phyloP scores from a whole-genome alignment of 2,113 vertebrate species.

The Strix aluco region DNA sequence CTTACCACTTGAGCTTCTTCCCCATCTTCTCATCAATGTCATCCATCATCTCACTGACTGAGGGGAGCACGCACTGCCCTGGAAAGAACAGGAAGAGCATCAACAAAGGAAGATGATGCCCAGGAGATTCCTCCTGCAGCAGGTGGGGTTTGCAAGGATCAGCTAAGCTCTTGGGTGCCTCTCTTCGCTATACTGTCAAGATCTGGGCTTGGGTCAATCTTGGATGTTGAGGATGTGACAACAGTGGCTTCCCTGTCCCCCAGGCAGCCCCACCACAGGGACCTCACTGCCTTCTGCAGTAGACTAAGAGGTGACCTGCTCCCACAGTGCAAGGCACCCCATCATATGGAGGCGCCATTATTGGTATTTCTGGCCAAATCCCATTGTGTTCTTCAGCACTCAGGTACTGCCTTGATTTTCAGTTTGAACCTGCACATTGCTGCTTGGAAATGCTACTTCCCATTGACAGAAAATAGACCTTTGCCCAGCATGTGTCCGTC shows the following conservation, averaged over 20 bases:
- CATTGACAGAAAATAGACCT: neutral
- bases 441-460: neutral
- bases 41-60: conserved; percentile 73
- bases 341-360: neutral
- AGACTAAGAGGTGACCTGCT: neutral
- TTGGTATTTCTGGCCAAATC: neutral
- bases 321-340: neutral
- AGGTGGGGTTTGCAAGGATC: neutral
- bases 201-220: neutral
- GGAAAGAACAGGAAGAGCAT: neutral
- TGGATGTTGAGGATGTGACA: neutral
- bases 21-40: conserved; percentile 74
- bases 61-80: conserved; percentile 78
- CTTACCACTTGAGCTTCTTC: conserved; percentile 75
- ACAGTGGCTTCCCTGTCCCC: neutral
- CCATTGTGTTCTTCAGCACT: neutral
- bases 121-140: neutral
- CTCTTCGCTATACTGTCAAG: neutral
- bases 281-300: neutral
- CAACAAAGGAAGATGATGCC: neutral
- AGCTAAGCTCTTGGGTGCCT: neutral
- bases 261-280: neutral
- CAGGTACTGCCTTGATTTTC: neutral
- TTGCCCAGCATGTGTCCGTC: neutral
- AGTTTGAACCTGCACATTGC: neutral